Evolutionary conservation across 2,113 vertebrate species (phyloP), one percentile per base, ranked within the genome.

Genomic region (Triplophysa siluroides): DNA sequence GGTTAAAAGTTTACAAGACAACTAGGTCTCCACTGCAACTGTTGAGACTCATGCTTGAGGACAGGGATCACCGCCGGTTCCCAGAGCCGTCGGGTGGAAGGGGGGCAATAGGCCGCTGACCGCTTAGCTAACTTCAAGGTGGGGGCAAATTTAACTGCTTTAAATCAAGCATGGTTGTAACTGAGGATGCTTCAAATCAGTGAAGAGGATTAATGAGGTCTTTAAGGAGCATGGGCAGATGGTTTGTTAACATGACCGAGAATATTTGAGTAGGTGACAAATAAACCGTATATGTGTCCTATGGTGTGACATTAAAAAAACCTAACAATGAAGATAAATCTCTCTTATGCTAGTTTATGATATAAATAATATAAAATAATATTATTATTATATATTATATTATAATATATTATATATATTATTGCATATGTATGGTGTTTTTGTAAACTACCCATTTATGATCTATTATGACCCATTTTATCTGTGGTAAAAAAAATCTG

Each of bases 1-100:
- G 85, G 88, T 88, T 90, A 85, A 91, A 87, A 83, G 86, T 89
- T 91, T 88, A 90, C 67, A 76, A 80, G 82, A 83, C 62, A 21
- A 54, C 23, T 76, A 79, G 75, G 78, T 83, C 61, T 43, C 58
- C 41, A 66, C 50, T 78, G 78, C 60, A 62, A 74, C 58, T 26
- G 71, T 13, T 12, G 65, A 72, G 19, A 29, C 1, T 78, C 62
- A 19, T n/a, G 33, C 54, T 58, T 21, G 8, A 43, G 78, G 71
- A 79, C 81, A 81, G 21, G 62, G 78, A 67, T 81, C 78, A 68
- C 0, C 10, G n/a, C 41, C 41, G 81, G 54, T 83, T 81, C 78
- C 45, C 76, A 77, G 64, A 71, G 77, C 66, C 45, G 23, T 70
- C 83, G 60, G 62, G 58, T 75, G 56, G 61, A 41, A 50, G 33